A percentile compares a stretch with the other conserved stretches of the same genome.
These are phyloP conservation scores for Drosophila ambigua DNA, from an alignment of 1,140 invertebrate species.

Conservation along the genomic window DNA sequence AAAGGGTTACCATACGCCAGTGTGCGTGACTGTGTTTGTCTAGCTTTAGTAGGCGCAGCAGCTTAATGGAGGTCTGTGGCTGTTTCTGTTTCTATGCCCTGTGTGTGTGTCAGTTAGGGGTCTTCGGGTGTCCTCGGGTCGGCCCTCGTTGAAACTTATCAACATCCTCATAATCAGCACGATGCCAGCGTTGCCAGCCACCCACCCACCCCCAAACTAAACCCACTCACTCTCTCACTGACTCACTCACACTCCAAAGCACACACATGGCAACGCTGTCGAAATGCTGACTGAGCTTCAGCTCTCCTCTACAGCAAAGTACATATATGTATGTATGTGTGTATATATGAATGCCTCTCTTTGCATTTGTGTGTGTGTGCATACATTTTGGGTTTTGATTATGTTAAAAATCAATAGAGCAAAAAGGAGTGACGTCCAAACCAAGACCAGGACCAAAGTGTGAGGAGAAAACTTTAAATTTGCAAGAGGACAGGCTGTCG, in stretches of 20 bases:
- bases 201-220: slow-evolving; percentile 21
- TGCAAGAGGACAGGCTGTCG: neutral
- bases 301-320: too few species aligned
- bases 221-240: slow-evolving; percentile 18
- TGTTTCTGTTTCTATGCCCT: too few species aligned
- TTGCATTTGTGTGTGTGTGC: slow-evolving; percentile 38
- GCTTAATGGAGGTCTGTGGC: slow-evolving; percentile 36
- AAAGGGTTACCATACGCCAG: slow-evolving; percentile 45
- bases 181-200: slow-evolving; percentile 63
- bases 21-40: slow-evolving; percentile 7
- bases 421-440: slow-evolving; percentile 76
- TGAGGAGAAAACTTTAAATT: slow-evolving; percentile 41
- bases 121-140: slow-evolving; percentile 52
- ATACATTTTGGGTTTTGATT: slow-evolving; percentile 80
- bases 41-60: slow-evolving; percentile 47
- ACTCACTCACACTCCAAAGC: slow-evolving; percentile 12
- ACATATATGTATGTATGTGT: slow-evolving; percentile 24
- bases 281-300: slow-evolving; percentile 58
- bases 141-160: slow-evolving; percentile 74
- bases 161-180: slow-evolving; percentile 80
- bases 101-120: slow-evolving; percentile 51
- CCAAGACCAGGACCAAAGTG: slow-evolving; percentile 11
- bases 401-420: slow-evolving; percentile 84
- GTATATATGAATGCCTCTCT: slow-evolving; percentile 13
- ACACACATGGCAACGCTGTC: slow-evolving; percentile 60